Conservation (phyloP, 1,140 invertebrate genomes). For the Cecropterus lyciades region DNA sequence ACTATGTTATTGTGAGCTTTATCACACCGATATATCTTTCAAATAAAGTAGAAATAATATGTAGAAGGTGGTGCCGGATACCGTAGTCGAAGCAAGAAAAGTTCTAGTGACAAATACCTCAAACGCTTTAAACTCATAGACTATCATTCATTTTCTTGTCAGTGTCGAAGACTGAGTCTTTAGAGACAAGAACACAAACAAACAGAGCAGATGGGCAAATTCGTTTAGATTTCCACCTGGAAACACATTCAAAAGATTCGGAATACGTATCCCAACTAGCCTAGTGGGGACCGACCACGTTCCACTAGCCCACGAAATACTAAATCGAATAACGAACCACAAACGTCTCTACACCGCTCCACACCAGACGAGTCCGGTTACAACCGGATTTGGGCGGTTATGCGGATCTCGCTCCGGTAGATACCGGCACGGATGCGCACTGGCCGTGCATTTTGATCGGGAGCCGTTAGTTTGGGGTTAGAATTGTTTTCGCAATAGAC, state of each 20-base stretch:
- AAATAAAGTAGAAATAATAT: too few species aligned
- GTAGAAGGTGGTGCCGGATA: too few species aligned
- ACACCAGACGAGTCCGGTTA: conserved; percentile 50
- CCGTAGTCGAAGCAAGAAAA: too few species aligned
- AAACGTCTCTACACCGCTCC: conserved; percentile 42
- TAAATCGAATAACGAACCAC: conserved; percentile 37
- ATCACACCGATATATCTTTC: too few species aligned
- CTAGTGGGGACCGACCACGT: conserved; percentile 1
- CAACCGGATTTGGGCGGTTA: conserved; percentile 49
- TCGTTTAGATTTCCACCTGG: not conserved
- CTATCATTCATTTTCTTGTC: too few species aligned
- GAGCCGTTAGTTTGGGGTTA: conserved; percentile 33
- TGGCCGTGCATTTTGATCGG: conserved; percentile 52
- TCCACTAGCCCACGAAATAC: conserved; percentile 27
- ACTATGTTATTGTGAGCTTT: too few species aligned
- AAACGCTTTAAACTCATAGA: too few species aligned
- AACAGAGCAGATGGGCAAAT: not conserved
- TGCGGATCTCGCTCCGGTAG: conserved; percentile 53
- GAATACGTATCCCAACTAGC: not conserved
- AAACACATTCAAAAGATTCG: not conserved
- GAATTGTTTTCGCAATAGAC: conserved; percentile 16
- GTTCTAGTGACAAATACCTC: too few species aligned
- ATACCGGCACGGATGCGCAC: conserved; percentile 50
- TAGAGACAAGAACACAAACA: too few species aligned
- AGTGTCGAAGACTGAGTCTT: too few species aligned